Evolutionary conservation across 2,797 vertebrate genomes (phyloP).

Genomic region (Coregonus sp.): DNA sequence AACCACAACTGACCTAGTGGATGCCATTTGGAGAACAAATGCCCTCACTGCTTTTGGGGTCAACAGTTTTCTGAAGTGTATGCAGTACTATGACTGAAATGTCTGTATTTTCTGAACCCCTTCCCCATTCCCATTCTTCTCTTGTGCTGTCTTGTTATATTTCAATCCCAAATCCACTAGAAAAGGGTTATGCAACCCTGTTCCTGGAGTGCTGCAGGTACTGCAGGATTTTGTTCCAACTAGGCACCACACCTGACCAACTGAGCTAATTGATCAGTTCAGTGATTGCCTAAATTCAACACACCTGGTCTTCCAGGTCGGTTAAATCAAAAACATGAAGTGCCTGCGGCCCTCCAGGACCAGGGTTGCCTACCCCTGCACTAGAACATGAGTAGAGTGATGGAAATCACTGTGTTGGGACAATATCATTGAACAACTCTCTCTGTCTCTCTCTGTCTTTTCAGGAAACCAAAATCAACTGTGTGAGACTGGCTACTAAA

Average conservation of each 20-base stretch:
- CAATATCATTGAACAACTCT: slow-evolving; percentile 24
- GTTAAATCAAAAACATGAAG: too few relatives aligned
- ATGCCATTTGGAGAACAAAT: not conserved
- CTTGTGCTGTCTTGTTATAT: not conserved
- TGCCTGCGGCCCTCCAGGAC: too few relatives aligned
- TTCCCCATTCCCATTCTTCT: not conserved
- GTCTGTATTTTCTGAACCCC: not conserved
- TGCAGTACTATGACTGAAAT: not conserved
- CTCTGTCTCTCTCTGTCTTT: slow-evolving; percentile 66
- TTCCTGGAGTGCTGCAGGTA: too few relatives aligned
- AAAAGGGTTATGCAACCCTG: too few relatives aligned
- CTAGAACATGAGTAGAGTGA: not conserved
- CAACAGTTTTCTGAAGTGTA: not conserved
- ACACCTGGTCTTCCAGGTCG: too few relatives aligned
- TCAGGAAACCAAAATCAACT: slow-evolving; percentile 98
- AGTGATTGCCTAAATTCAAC: too few relatives aligned
- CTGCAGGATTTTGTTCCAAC: too few relatives aligned
- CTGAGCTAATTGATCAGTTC: too few relatives aligned
- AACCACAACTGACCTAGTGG: not conserved
- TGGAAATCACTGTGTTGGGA: slow-evolving; percentile 5
- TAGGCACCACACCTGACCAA: too few relatives aligned
- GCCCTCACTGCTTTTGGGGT: too few relatives aligned
- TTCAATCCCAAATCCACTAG: not conserved
- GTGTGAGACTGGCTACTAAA: slow-evolving; percentile 95
- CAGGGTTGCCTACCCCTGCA: too few relatives aligned